A percentile compares a stretch with the other conserved stretches of the same genome.
These are phyloP conservation scores for Allacma fusca DNA, from an alignment of 2,888 invertebrate species.

Conservation along the genomic window DNA sequence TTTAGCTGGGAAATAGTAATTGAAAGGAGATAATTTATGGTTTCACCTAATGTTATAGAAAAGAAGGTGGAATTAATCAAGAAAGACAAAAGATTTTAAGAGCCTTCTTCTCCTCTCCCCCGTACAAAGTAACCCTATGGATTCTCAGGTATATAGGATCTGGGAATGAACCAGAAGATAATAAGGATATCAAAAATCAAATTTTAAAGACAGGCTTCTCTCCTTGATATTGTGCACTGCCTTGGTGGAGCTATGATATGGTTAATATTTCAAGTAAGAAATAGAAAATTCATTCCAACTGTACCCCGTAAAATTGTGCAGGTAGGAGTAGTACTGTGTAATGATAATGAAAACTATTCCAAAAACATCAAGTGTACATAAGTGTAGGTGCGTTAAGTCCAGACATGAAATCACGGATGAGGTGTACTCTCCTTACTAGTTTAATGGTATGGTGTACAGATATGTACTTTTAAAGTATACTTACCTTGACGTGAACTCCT, in stretches of 20 bases:
- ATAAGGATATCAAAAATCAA: background rate
- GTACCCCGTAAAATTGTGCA: background rate
- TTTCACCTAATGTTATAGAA: background rate
- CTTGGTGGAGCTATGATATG: too few relatives aligned
- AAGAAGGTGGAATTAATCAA: background rate
- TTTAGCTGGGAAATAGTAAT: slow-evolving; percentile 1
- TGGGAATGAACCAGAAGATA: background rate
- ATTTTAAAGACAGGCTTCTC: background rate
- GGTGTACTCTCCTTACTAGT: background rate
- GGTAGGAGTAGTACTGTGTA: background rate
- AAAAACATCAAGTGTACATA: background rate
- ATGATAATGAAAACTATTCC: slow-evolving; percentile 12
- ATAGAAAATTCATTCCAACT: background rate
- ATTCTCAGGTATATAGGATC: background rate
- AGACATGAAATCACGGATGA: background rate
- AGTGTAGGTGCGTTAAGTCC: background rate
- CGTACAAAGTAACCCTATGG: background rate
- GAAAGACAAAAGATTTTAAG: background rate
- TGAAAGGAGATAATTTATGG: slow-evolving; percentile 6
- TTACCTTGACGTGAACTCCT: background rate
- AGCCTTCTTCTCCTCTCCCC: background rate
- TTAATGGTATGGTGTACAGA: background rate
- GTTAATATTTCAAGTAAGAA: background rate
- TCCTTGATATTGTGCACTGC: background rate
- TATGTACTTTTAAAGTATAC: background rate